Evolutionary conservation across 1,140 invertebrate genomes (phyloP), one percentile per base, ranked within the genome.

Genomic region (Heterodera schachtii): DNA sequence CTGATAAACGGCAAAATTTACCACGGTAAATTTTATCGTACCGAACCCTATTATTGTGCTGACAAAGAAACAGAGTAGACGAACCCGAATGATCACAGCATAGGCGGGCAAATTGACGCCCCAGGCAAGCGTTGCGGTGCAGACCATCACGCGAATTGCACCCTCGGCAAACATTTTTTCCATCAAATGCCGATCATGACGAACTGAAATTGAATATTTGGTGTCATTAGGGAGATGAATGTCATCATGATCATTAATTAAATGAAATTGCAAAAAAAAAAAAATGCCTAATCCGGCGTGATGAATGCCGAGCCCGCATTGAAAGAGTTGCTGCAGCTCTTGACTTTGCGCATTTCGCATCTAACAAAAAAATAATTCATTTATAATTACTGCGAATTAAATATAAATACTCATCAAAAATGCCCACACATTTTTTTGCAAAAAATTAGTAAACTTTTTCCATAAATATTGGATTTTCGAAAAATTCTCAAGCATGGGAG

Each of bases 111-210:
- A 92, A 92, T 99, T 99, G 0, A 99, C 97, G 85, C 98, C 98
- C 98, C 98, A 99, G 44, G 98, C 98, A 11, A 99, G 91, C 0
- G 98, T 99, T 1, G 97, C 95, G 0, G 98, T 99, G 91, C 97
- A 99, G 11, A 97, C 94, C 1, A 99, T 91, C 5, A 98, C 95
- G 89, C 95, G 95, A 64, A 98, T 94, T 78, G 94, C 91, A 2
- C 97, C 97, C 78, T 94, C 94, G 0, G 93, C 90, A 90, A 98
- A 98, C 85, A 94, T 94, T 89, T 95, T 95, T 90, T 98, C 96
- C 0, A 97, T 94, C 87, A 95, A 89, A 93, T 86, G 67, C 16
- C 89, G 73, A 80, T 90, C 88, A 9, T 60, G 75, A 8, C 88
- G 75, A 13, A 82, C 77, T 78, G 3, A 66, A 78, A 46, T 19